These are phyloP conservation scores for Rhipidura dahli DNA, from an alignment of 2,113 vertebrate species.

Conservation along the genomic window DNA sequence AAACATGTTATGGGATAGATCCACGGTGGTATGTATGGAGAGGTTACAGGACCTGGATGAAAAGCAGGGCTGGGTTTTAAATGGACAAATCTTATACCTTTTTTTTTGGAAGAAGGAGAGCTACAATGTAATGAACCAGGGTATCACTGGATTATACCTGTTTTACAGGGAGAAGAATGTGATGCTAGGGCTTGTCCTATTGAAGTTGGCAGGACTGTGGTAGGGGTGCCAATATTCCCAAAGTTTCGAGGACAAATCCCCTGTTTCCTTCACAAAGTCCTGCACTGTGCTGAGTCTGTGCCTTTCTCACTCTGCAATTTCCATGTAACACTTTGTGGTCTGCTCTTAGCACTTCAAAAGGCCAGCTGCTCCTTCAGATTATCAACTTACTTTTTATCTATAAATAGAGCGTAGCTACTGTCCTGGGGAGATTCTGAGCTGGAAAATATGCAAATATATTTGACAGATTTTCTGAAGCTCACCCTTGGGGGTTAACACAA, in stretches of 20 bases:
- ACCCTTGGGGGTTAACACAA: background rate
- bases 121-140: background rate
- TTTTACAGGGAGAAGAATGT: background rate
- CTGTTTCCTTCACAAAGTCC: background rate
- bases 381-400: background rate
- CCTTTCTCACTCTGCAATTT: background rate
- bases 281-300: background rate
- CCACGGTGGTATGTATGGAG: background rate
- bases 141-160: background rate
- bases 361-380: background rate
- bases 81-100: background rate
- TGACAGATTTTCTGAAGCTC: background rate
- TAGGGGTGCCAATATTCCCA: background rate
- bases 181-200: background rate
- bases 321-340: background rate
- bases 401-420: background rate
- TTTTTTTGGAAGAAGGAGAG: background rate
- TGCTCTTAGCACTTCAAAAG: slow-evolving; percentile 17
- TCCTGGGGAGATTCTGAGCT: background rate
- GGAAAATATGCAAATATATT: background rate
- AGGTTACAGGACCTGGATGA: background rate
- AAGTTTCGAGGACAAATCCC: background rate
- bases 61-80: background rate
- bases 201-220: background rate
- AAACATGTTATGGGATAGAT: background rate